Percentiles rank a stretch among this genome's conserved stretches.
Conservation (phyloP, 2,113 vertebrate genomes). For the Nerophis ophidion region DNA sequence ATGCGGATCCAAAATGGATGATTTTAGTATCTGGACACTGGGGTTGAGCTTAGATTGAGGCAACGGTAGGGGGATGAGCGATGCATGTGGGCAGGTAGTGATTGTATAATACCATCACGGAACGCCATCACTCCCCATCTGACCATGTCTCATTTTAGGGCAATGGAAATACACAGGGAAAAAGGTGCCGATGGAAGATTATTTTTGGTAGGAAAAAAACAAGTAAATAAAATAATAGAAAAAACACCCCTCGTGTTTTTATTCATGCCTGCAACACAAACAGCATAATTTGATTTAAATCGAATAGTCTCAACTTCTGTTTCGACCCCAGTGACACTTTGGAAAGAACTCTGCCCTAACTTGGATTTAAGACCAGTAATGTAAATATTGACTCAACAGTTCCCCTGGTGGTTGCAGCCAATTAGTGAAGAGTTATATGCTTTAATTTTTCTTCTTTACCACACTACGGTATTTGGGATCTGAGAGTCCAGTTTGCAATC, state of each 20-base stretch:
- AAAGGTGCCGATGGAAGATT: constrained; percentile 53
- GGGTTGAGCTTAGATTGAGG: constrained; percentile 40
- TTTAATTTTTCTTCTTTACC: no score
- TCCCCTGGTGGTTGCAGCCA: no score
- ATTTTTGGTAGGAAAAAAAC: constrained; percentile 30
- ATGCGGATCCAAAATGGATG: constrained; percentile 44
- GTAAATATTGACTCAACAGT: not conserved
- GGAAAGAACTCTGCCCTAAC: not conserved
- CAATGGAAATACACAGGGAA: constrained; percentile 53
- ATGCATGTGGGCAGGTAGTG: constrained; percentile 27
- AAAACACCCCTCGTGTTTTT: constrained; percentile 64
- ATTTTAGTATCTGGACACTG: constrained; percentile 42
- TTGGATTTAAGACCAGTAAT: not conserved
- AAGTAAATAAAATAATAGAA: not conserved
- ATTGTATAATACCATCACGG: constrained; percentile 51
- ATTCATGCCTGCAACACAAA: constrained; percentile 62
- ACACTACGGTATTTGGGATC: no score
- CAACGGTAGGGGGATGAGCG: constrained; percentile 27
- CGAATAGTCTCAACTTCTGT: not conserved
- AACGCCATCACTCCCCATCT: constrained; percentile 51
- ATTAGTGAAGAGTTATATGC: no score
- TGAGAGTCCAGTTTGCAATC: no score
- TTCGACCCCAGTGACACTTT: not conserved
- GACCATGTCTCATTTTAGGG: constrained; percentile 64
- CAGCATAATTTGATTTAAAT: constrained; percentile 63